Base-by-base conservation (phyloP, 53 echinoderm and acorn worm genomes). In the Hippasteria phrygiana region DNA sequence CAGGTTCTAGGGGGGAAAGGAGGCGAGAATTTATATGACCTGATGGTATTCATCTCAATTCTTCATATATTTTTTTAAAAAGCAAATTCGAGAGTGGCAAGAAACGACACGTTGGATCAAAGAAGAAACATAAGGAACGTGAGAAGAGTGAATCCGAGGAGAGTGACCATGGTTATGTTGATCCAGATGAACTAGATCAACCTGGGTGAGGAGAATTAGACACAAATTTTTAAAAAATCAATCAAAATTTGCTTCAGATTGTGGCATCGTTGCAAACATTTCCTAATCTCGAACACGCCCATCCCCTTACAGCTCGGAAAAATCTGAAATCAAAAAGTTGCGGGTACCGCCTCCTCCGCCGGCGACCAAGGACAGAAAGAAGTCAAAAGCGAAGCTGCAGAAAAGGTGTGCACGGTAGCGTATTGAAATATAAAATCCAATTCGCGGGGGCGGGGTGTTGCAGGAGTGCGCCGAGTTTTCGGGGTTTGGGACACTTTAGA, bases 321-420 rank as follows among this genome's bases (percentile, higher is more conserved):
- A 81, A 13, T 28, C 43, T 18, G 81, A 81, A 18, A 45, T 81
- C 16, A 42, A 65, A 3, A 63, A 32, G 28, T 36, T 81, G 37
- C 39, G 81, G 62, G 81, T 65, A 13, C 64, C 81, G 2, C 81
- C 81, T 45, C 43, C 81, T 42, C 81, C 81, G 12, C 81, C 81
- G 32, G 31, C 33, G 8, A 56, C 53, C 37, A 78, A 56, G 36
- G 38, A 55, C 16, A 78, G 24, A 38, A 55, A 59, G 31, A 26
- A 38, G 5, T 7, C 47, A 43, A 75, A 75, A 28, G 13, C 35
- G 10, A 78, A 78, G 48, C n/a, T 4, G 33, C 6, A 35, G 17
- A 78, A 59, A 24, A 20, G 62, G 62, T 80, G 24, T 16, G 59
- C 20, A 4, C n/a, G n/a, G n/a, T n/a, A n/a, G n/a, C n/a, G n/a